Evolutionary conservation across 2,797 vertebrate species (phyloP).

Genomic region (Schizopygopsis pylzovi): DNA sequence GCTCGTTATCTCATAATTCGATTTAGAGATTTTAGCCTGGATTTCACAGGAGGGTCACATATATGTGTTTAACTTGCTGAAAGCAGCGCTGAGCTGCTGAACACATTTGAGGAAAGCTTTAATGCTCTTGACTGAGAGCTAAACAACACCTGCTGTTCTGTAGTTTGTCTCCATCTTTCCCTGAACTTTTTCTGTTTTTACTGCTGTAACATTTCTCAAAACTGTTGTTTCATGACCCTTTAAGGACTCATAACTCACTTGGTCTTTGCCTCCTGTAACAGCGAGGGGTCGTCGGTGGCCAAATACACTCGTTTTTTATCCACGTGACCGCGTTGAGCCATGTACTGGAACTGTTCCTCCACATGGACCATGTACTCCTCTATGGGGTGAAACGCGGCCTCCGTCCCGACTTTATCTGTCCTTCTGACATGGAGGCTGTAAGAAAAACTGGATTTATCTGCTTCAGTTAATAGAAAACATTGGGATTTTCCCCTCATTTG

Average conservation of each 20-base stretch:
- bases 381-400: constrained; percentile 96
- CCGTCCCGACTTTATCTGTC: constrained; percentile 96
- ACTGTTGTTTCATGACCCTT: background rate
- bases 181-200: background rate
- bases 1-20: no score
- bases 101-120: background rate
- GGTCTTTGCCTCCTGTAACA: constrained; percentile 93
- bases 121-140: background rate
- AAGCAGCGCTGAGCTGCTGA: background rate
- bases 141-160: background rate
- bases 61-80: background rate
- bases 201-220: background rate
- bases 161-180: background rate
- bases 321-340: constrained; percentile 85
- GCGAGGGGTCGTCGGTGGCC: constrained; percentile 93
- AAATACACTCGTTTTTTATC: constrained; percentile 96
- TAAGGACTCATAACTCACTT: constrained; percentile 82
- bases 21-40: no score
- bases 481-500: background rate
- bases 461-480: background rate
- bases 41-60: no score
- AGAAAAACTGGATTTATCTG: background rate
- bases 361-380: constrained; percentile 98
- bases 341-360: constrained; percentile 91
- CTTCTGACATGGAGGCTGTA: constrained; percentile 91